Base-by-base conservation (phyloP, 2,888 invertebrate genomes). In the Elysia crispata region DNA sequence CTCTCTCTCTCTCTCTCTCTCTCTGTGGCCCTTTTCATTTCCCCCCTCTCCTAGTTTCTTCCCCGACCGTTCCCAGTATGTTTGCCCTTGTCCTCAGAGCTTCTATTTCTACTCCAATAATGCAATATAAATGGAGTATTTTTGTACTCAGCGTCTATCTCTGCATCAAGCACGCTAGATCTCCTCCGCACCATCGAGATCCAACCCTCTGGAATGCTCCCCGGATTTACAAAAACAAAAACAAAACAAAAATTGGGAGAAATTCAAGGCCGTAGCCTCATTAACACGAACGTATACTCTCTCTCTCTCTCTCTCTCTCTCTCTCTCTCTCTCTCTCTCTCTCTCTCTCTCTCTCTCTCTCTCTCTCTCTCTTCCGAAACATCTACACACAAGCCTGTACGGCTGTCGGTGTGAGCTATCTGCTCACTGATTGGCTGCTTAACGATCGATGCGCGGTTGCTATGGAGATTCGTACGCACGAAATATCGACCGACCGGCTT, bases 261-360 rank as follows among this genome's bases (percentile, higher is more conserved):
- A 41, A 41, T 11, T 41, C 41, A 41, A 41, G 41, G 41, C 41
- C 41, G 41, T 41, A 15, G 30, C 25, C 64, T 33, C 54, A 13
- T 64, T 41, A 28, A 5, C 64, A n/a, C 33, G n/a, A 33, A 15
- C 23, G 15, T 60, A 20, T n/a, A 31, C n/a, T 77, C 23, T 50
- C n/a, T 77, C 49, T 69, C 30, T n/a, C 57, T 77, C 15, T 77
- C 30, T 33, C n/a, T n/a, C n/a, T n/a, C n/a, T n/a, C n/a, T 77
- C 77, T 31, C 30, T 23, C 66, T 77, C 77, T 69, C 57, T 50
- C 69, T 69, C 77, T 41, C 30, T 62, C 33, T 31, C 41, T 50
- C 23, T 33, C 31, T 30, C 28, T 30, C 41, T 49, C 49, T 62
- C 62, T 54, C 33, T 62, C 33, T 62, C 62, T 54, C 60, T 62